Evolutionary conservation across 2,113 vertebrate species (phyloP).

Genomic region (Arenaria interpres): DNA sequence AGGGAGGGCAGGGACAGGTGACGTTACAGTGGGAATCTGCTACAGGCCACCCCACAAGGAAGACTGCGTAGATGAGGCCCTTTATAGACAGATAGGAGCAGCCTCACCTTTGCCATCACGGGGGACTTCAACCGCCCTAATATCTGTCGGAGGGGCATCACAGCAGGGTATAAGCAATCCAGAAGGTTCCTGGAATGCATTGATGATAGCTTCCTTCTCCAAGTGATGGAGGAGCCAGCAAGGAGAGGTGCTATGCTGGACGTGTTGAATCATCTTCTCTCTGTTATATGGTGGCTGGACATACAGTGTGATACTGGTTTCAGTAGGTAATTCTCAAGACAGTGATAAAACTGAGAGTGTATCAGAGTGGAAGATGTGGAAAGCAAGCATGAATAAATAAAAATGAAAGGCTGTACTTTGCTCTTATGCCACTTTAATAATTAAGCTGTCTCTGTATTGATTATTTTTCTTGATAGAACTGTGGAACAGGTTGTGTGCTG

Average conservation of each 20-base stretch:
- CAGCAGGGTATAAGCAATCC: not conserved
- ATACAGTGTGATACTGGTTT: not conserved
- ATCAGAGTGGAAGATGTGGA: not conserved
- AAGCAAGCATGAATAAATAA: not conserved
- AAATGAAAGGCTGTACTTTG: not conserved
- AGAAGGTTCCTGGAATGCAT: not conserved
- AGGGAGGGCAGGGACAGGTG: not conserved
- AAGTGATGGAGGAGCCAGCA: too few species aligned
- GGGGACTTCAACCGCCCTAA: not conserved
- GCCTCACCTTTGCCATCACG: not conserved
- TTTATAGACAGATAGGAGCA: not conserved
- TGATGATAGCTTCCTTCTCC: not conserved
- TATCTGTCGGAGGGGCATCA: not conserved
- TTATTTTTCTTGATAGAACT: not conserved
- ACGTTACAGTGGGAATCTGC: not conserved
- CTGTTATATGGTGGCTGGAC: rapidly evolving
- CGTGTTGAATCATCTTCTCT: not conserved
- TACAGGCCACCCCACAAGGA: not conserved
- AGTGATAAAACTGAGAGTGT: not conserved
- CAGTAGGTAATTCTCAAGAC: not conserved
- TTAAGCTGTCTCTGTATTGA: not conserved
- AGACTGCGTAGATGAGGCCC: not conserved
- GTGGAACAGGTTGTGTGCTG: not conserved
- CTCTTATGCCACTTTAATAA: not conserved
- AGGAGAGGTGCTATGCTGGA: too few species aligned